Percentiles rank a stretch among this genome's conserved stretches.
phyloP scores from a whole-genome alignment of 2,888 invertebrate species.

The Diarsia dahlii region DNA sequence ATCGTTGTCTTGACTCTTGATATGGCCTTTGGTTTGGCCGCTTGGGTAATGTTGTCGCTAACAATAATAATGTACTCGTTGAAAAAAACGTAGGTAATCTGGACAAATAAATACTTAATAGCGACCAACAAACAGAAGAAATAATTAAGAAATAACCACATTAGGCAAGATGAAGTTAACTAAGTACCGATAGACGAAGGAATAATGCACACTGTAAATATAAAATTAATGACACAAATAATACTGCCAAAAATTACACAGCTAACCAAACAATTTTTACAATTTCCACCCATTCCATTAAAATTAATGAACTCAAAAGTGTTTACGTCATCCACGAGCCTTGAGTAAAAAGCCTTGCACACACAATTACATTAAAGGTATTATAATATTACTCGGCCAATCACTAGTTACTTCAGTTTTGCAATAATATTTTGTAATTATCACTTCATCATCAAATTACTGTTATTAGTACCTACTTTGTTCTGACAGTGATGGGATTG shows the following conservation, averaged over 20 bases:
- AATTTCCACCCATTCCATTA: constrained; percentile 42
- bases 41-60: neutral
- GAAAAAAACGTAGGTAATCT: too few species aligned
- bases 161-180: neutral
- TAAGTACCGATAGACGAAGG: neutral
- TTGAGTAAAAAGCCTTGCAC: constrained; percentile 61
- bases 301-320: constrained; percentile 45
- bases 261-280: constrained; percentile 21
- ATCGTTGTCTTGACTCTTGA: neutral
- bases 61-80: neutral
- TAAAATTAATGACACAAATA: neutral
- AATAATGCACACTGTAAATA: neutral
- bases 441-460: constrained; percentile 30
- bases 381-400: constrained; percentile 47
- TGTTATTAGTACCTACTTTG: constrained; percentile 34
- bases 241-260: neutral
- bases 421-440: constrained; percentile 45
- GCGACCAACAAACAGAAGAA: neutral
- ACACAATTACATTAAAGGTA: constrained; percentile 47
- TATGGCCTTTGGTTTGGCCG: neutral
- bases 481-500: constrained; percentile 1
- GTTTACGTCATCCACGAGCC: constrained; percentile 54
- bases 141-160: neutral
- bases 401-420: constrained; percentile 38
- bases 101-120: neutral